These are phyloP conservation scores for Eupithecia dodoneata DNA, from an alignment of 2,888 invertebrate genomes.

Conservation along the genomic window DNA sequence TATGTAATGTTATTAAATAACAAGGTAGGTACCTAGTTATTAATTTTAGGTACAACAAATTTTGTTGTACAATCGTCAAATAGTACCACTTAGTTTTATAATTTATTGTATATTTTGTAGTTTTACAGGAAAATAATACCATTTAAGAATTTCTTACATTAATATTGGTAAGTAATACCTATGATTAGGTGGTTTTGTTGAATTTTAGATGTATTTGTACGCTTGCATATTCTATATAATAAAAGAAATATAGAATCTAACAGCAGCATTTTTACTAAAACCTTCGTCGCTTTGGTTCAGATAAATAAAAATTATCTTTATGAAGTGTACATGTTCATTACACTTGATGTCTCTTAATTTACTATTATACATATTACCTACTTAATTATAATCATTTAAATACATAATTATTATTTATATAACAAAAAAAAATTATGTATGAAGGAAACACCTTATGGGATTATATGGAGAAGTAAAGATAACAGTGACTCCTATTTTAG, in stretches of 20 bases:
- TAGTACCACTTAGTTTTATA: conserved; percentile 31
- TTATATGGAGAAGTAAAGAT: too few species aligned
- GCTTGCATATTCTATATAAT: background rate
- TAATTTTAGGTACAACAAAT: too few species aligned
- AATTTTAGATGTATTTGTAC: conserved; percentile 9
- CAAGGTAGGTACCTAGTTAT: too few species aligned
- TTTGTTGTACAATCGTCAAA: background rate
- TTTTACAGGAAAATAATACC: conserved; percentile 27
- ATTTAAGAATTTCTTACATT: conserved; percentile 29
- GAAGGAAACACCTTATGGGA: too few species aligned
- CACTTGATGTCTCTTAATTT: too few species aligned
- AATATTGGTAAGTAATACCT: conserved; percentile 24
- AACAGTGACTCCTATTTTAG: too few species aligned
- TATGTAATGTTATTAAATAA: background rate
- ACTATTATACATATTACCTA: too few species aligned
- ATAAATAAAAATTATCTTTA: too few species aligned
- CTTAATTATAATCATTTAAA: too few species aligned
- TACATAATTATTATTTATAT: too few species aligned
- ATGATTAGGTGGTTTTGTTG: conserved; percentile 9
- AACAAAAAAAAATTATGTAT: too few species aligned
- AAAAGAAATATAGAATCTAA: background rate
- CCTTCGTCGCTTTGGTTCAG: background rate
- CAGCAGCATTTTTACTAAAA: background rate
- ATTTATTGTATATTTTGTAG: conserved; percentile 57
- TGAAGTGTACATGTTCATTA: too few species aligned